Conservation (phyloP, 2,888 invertebrate species). For the Ormyrus thymus region DNA sequence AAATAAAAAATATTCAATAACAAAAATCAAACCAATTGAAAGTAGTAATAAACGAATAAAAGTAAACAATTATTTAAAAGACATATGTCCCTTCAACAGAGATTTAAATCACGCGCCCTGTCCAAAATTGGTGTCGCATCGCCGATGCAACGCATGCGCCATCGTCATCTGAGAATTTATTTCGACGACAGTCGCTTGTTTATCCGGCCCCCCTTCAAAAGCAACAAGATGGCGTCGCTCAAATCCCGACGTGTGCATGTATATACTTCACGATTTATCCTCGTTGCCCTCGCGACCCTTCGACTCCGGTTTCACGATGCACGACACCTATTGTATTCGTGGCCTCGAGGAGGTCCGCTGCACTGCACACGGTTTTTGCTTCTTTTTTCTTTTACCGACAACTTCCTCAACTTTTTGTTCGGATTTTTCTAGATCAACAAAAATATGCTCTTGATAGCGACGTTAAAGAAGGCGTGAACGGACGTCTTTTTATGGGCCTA, state of each 20-base stretch:
- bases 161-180: conserved; percentile 58
- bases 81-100: too few species aligned
- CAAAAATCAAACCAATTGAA: too few species aligned
- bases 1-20: too few species aligned
- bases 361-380: too few species aligned
- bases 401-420: conserved; percentile 1
- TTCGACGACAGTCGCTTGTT: conserved; percentile 66
- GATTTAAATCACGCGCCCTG: too few species aligned
- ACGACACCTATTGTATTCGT: background rate
- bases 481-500: background rate
- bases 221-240: conserved; percentile 68
- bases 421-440: too few species aligned
- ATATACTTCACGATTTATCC: background rate
- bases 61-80: too few species aligned
- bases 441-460: too few species aligned
- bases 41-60: too few species aligned
- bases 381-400: background rate
- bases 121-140: background rate
- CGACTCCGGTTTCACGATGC: conserved; percentile 16
- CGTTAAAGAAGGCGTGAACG: background rate
- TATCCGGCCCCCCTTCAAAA: conserved; percentile 65
- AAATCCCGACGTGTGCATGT: background rate
- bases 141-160: conserved; percentile 57
- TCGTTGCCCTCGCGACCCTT: conserved; percentile 13
- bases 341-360: background rate